Percentiles rank a stretch among this genome's conserved stretches.
These are phyloP conservation scores for Dendroctonus valens DNA, from an alignment of 1,140 invertebrate species.

Conservation along the genomic window DNA sequence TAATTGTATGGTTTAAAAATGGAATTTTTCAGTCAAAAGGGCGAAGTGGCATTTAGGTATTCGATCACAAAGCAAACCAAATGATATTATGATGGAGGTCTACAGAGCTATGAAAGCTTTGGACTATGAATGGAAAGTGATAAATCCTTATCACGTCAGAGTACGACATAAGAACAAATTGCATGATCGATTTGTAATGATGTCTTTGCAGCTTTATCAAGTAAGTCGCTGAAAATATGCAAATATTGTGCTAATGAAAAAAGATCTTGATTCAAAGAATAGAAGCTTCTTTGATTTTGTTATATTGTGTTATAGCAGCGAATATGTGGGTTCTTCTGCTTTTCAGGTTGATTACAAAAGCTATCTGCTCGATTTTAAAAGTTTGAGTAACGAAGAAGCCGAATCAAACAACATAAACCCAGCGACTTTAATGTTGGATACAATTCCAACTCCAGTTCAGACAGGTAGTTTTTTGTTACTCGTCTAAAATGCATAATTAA, in stretches of 20 bases:
- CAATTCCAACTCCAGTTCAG: slow-evolving; percentile 47
- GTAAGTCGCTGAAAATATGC: slow-evolving; percentile 32
- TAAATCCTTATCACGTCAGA: slow-evolving; percentile 93
- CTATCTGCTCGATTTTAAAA: slow-evolving; percentile 97
- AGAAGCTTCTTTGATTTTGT: no score
- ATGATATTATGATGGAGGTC: slow-evolving; percentile 99
- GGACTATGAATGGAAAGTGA: slow-evolving; percentile 98
- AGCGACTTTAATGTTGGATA: slow-evolving; percentile 47
- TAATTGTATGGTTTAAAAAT: neutral
- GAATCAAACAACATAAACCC: slow-evolving; percentile 63
- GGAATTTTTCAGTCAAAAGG: slow-evolving; percentile 71
- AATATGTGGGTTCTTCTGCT: neutral
- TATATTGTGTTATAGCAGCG: no score
- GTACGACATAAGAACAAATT: slow-evolving; percentile 86
- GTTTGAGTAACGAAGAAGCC: slow-evolving; percentile 76
- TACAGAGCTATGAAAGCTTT: slow-evolving; percentile 98
- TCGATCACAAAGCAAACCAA: slow-evolving; percentile 96
- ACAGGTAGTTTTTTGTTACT: slow-evolving; percentile 42
- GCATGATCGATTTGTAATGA: slow-evolving; percentile 84
- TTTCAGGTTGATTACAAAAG: slow-evolving; percentile 89
- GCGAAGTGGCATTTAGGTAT: slow-evolving; percentile 99
- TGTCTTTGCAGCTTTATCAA: slow-evolving; percentile 98
- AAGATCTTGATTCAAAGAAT: no score
- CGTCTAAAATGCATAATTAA: slow-evolving; percentile 1
- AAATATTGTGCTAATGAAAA: no score